Conservation (phyloP, 2,888 invertebrate genomes). For the Tetrapedia diversipes region DNA sequence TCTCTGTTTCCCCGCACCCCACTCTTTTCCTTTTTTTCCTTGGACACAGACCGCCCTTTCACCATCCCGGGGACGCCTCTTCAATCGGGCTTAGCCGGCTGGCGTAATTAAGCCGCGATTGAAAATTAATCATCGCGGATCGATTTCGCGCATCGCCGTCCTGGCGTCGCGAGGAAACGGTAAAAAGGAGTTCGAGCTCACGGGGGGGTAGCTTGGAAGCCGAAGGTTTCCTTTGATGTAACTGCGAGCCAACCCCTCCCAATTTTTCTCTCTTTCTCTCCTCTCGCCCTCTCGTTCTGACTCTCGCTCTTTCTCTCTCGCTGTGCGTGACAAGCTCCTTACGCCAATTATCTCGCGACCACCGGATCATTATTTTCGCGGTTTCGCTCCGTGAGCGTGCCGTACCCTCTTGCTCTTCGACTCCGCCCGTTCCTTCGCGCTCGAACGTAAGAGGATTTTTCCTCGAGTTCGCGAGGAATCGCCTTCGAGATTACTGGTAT, state of each 20-base stretch:
- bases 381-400: too few species aligned
- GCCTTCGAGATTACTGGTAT: not conserved
- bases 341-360: conserved; percentile 77
- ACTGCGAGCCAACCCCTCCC: conserved; percentile 26
- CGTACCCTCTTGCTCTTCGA: not conserved
- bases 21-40: conserved; percentile 27
- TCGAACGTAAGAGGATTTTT: conserved; percentile 47
- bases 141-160: conserved; percentile 64
- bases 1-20: too few species aligned
- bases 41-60: conserved; percentile 60
- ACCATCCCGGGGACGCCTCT: conserved; percentile 58
- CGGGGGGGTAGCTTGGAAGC: conserved; percentile 18
- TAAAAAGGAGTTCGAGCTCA: conserved; percentile 42
- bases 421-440: not conserved
- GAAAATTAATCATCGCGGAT: conserved; percentile 79
- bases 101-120: conserved; percentile 78
- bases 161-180: conserved; percentile 40
- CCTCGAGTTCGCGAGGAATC: not conserved
- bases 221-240: conserved; percentile 70
- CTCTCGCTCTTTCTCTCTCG: too few species aligned
- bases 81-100: conserved; percentile 73
- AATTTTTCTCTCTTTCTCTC: too few species aligned
- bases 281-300: too few species aligned
- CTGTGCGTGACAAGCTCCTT: conserved; percentile 73
- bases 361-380: conserved; percentile 66